Evolutionary conservation across 2,797 vertebrate genomes (phyloP), one percentile per base, ranked within the genome.

Genomic region (Enteromius fasciolatus): DNA sequence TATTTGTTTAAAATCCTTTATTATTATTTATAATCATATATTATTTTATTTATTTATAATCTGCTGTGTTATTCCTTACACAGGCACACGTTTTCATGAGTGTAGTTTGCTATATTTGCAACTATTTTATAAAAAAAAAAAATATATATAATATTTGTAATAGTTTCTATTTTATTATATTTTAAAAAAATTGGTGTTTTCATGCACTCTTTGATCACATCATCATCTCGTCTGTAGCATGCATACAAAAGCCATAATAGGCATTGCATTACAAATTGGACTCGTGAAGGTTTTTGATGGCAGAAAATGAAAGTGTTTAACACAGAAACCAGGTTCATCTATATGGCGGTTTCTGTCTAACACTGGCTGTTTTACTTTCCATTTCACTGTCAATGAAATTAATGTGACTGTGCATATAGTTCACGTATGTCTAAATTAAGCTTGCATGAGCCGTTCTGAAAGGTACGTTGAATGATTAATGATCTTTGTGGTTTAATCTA

Each of bases 401-500:
- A 63, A 63, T 63, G 39, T 36, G 0, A 46, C 46, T 46, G 39
- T 46, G 75, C 15, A 3, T 46, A 44, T 76, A 25, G 74, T 61
- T 66, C 15, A 33, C 31, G 12, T 54, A 66, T 52, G 63, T 68
- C 75, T 66, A 31, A 69, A 81, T 86, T 78, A 77, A 92, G 92
- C 89, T 92, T 89, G 87, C 87, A 90, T 91, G 89, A 90, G 73
- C 69, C 80, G 86, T 90, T 92, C 92, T 91, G 91, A 93, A 92
- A 93, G 91, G 90, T 92, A 77, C 91, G 87, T 88, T 93, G 90
- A 92, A 93, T 93, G 93, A 93, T 94, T 93, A 94, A 94, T 93
- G 83, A 87, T 92, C 88, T 89, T 92, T 92, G 87, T 91, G 84
- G 79, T 88, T 88, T 90, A 93, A 94, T 94, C 90, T 94, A 93